A percentile compares a stretch with the other conserved stretches of the same genome.
These are phyloP conservation scores for Drosophila subsilvestris DNA, from an alignment of 2,888 invertebrate genomes.

Conservation along the genomic window DNA sequence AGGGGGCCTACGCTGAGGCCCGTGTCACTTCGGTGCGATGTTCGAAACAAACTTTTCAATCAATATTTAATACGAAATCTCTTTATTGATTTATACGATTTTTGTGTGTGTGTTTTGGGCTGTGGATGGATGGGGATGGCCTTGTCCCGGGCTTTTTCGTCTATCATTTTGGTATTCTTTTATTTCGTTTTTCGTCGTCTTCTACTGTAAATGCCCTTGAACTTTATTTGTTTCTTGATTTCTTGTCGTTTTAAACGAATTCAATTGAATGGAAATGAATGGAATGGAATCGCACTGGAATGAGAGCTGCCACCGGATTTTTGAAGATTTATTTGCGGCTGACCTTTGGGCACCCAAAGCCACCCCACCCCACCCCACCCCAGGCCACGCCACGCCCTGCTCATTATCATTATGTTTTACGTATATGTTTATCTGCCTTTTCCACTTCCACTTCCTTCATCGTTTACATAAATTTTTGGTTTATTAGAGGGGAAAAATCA, in stretches of 20 bases:
- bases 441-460: neutral
- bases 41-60: conserved; percentile 52
- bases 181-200: neutral
- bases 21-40: conserved; percentile 35
- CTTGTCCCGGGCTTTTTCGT: conserved; percentile 22
- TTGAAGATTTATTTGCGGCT: conserved; percentile 17
- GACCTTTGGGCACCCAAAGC: conserved; percentile 34
- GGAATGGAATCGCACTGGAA: neutral
- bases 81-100: conserved; percentile 57
- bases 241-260: conserved; percentile 20
- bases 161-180: neutral
- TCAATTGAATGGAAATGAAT: conserved; percentile 7
- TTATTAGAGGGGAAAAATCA: conserved; percentile 47
- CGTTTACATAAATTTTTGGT: conserved; percentile 32
- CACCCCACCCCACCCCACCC: neutral
- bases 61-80: conserved; percentile 51
- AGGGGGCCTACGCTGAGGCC: neutral
- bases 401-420: neutral
- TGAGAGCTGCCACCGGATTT: conserved; percentile 14
- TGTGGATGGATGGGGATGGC: conserved; percentile 8
- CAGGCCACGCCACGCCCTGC: neutral
- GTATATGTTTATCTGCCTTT: neutral
- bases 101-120: conserved; percentile 3
- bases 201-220: conserved; percentile 56
- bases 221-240: conserved; percentile 32